Evolutionary conservation across 2,113 vertebrate species (phyloP).

Genomic region (mouse (Mus musculus)): DNA sequence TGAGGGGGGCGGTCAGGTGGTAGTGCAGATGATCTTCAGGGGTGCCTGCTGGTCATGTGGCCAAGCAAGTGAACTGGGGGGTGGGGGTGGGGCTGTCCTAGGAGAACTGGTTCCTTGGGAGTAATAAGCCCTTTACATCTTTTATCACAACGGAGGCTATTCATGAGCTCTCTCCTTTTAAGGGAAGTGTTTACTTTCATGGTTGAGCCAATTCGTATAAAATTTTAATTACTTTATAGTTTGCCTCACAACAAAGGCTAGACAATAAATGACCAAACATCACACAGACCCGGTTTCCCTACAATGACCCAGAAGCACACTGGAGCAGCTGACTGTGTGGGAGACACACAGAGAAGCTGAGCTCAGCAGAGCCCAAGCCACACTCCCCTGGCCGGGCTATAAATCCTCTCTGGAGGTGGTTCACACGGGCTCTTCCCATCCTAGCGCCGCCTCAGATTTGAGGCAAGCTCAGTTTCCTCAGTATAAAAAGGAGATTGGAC

Average conservation of each 20-base stretch:
- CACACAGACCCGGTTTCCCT: neutral
- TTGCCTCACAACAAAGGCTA: neutral
- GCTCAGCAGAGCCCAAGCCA: neutral
- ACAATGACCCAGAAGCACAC: neutral
- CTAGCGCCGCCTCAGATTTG: neutral
- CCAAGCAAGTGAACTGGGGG: neutral
- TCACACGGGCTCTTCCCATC: too few relatives aligned
- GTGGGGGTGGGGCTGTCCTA: neutral
- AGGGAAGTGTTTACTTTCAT: neutral
- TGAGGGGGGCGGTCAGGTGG: neutral
- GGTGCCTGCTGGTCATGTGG: neutral
- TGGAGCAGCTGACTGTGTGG: neutral
- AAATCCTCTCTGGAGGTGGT: neutral
- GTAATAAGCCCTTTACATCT: neutral
- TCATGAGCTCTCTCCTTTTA: neutral
- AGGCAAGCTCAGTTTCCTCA: neutral
- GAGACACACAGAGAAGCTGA: neutral
- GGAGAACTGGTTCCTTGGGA: neutral
- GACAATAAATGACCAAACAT: neutral
- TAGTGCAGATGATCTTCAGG: neutral
- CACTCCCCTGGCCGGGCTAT: neutral
- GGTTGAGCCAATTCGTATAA: neutral
- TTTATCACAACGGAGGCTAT: neutral
- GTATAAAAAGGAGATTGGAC: neutral
- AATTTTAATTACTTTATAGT: conserved; percentile 13